Base-by-base conservation (phyloP, 2,797 vertebrate genomes). In the Danio kyathit region DNA sequence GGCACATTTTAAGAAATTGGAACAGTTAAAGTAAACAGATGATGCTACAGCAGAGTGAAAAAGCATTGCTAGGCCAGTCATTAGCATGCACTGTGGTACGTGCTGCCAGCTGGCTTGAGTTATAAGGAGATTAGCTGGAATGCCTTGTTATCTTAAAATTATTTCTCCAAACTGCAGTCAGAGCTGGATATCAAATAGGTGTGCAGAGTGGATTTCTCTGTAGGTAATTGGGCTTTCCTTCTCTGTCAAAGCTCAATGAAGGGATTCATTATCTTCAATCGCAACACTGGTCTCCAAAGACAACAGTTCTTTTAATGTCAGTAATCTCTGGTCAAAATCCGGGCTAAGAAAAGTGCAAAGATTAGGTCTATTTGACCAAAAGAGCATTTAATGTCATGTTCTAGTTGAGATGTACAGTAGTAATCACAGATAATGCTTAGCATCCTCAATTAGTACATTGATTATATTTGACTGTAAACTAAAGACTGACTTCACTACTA, bases 121-220 rank as follows among this genome's bases (percentile, higher is more conserved):
- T 84, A n/a, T 70, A 83, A 85, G 54, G 61, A 82, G 78, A 83
- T 83, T 83, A 84, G 43, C 75, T 56, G 46, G 49, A 70, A 79
- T 57, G 78, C 71, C 64, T 79, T 63, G 52, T 81, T 83, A 74
- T 72, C 84, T 75, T 74, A 76, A 80, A 86, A 82, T 72, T 6
- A 40, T 72, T 81, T 83, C 10, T 61, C 19, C 74, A 80, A 82
- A 86, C 69, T 59, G 49, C 21, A 75, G 71, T 43, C 71, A 79
- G 57, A 11, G 12, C 75, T 81, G 13, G 43, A 17, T 67, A 75
- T 80, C 61, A 82, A 80, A 29, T 78, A 80, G 52, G 78, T 80
- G 77, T 16, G 69, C 64, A 43, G 48, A 63, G 43, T 52, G 13
- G 5, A 16, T 8, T 29, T 74, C 43, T 49, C 5, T 29, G 21